Base-by-base conservation (phyloP, 2,113 vertebrate species). In the Gallinago paraguaiae region DNA sequence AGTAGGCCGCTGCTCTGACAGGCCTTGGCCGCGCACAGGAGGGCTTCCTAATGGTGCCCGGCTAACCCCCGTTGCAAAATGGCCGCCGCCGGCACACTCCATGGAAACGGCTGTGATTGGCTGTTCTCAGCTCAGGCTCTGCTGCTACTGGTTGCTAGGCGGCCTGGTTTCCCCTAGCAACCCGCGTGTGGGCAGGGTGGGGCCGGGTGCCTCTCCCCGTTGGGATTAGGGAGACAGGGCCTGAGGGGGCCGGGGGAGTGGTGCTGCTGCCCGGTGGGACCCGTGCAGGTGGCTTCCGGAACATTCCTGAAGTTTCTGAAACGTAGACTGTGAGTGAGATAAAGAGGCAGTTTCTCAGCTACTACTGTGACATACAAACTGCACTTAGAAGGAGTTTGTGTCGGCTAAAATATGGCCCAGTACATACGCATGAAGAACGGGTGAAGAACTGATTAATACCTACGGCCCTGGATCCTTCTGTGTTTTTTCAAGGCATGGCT, bases 101-200 rank as follows among this genome's bases (percentile, higher is more conserved):
- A 2, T 4, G 1, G 10, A 7, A 1, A 12, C 10, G 2, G 59
- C 17, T 43, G 54, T 68, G 31, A 69, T 33, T 56, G 63, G 69
- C 41, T 48, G 54, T 4, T 31, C 37, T 22, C 11, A 0, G 2
- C 9, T 5, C 41, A 18, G 54, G 41, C 35, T 27, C 39, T 31
- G 68, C 54, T 48, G 68, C 48, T 48, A 24, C n/a, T 33, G 69
- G 61, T 50, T 61, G 54, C 69, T 63, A 7, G 27, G 46, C 7
- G 0, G 31, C 8, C 6, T 11, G 15, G 33, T 17, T 17, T 15
- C 0, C 22, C 39, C 13, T 22, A 41, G 60, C 60, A 71, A 57
- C 69, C 22, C 0, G 27, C 1, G 7, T 2, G 37, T 1, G 14
- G 6, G 22, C 27, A 1, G 8, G 2, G 60, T 0, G 9, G 33